A percentile compares a stretch with the other conserved stretches of the same genome.
phyloP scores from a whole-genome alignment of 2,888 invertebrate genomes.

The Drosophila formosana region DNA sequence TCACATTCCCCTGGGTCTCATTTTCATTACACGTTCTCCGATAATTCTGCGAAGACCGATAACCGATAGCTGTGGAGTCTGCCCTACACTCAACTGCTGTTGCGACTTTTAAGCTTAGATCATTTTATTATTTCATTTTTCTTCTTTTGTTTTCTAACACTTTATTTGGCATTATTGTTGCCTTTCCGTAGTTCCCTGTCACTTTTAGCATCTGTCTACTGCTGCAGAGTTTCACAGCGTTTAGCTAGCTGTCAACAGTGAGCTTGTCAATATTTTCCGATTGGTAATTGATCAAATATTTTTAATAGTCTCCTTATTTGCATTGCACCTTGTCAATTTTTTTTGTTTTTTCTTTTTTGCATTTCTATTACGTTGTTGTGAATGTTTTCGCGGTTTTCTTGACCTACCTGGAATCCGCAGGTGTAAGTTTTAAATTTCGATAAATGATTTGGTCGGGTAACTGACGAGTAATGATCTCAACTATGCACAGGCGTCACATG shows the following conservation, averaged over 20 bases:
- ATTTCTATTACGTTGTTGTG: constrained; percentile 10
- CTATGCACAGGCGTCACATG: too few species aligned
- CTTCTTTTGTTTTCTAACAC: constrained; percentile 60
- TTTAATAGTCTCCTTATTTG: constrained; percentile 43
- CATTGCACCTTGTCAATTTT: constrained; percentile 19
- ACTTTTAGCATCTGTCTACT: constrained; percentile 76
- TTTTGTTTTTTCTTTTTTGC: constrained; percentile 4
- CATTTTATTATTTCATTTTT: constrained; percentile 8
- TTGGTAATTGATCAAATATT: constrained; percentile 69
- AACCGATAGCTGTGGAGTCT: constrained; percentile 14
- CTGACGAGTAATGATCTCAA: constrained; percentile 10
- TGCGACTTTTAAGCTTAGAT: constrained; percentile 47
- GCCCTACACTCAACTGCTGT: constrained; percentile 53
- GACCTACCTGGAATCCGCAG: constrained; percentile 39
- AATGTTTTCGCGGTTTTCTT: constrained; percentile 38
- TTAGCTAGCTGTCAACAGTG: constrained; percentile 1
- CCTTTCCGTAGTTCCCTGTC: constrained; percentile 72
- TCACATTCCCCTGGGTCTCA: constrained; percentile 25
- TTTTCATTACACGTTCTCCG: constrained; percentile 69
- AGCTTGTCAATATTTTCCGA: constrained; percentile 58
- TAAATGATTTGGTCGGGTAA: constrained; percentile 26
- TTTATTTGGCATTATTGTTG: constrained; percentile 43
- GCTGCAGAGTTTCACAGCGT: constrained; percentile 65
- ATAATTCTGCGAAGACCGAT: constrained; percentile 7
- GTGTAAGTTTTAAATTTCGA: constrained; percentile 68